These are phyloP conservation scores for Helicoverpa armigera DNA, from an alignment of 1,140 invertebrate species.

Conservation along the genomic window DNA sequence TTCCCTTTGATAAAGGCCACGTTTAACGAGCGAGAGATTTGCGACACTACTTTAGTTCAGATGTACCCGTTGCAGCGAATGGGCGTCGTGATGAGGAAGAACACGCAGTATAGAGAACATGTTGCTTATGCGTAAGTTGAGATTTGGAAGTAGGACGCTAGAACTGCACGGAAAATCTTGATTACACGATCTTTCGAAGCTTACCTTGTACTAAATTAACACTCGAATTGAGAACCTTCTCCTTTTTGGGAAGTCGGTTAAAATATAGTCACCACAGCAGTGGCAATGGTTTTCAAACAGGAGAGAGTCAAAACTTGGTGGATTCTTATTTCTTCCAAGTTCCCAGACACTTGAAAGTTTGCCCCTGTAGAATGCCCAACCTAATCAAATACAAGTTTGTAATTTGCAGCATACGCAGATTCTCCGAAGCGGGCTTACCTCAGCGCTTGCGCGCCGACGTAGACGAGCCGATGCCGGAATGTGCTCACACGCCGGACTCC, in stretches of 20 bases:
- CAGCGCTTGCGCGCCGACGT: constrained; percentile 82
- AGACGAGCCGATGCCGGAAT: constrained; percentile 85
- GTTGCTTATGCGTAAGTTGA: constrained; percentile 87
- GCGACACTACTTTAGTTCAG: constrained; percentile 88
- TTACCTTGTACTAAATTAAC: too few species aligned
- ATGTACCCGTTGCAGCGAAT: constrained; percentile 87
- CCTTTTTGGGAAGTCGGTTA: too few species aligned
- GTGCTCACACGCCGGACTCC: constrained; percentile 82
- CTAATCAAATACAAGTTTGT: too few species aligned
- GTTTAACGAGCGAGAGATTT: constrained; percentile 88
- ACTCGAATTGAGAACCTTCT: too few species aligned
- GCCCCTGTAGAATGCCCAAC: neutral
- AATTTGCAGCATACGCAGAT: constrained; percentile 78
- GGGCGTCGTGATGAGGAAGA: constrained; percentile 86
- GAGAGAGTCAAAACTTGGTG: too few species aligned
- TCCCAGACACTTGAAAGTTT: too few species aligned
- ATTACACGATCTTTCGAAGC: too few species aligned
- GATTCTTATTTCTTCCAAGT: too few species aligned
- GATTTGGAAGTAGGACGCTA: neutral
- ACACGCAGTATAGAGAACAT: constrained; percentile 89
- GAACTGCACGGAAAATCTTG: neutral
- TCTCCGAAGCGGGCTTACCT: constrained; percentile 84
- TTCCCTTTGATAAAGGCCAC: constrained; percentile 88
- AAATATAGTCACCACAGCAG: too few species aligned
- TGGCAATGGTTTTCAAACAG: too few species aligned